Evolutionary conservation across 2,888 invertebrate genomes (phyloP).

Genomic region (Cyrtodaria siliqua): DNA sequence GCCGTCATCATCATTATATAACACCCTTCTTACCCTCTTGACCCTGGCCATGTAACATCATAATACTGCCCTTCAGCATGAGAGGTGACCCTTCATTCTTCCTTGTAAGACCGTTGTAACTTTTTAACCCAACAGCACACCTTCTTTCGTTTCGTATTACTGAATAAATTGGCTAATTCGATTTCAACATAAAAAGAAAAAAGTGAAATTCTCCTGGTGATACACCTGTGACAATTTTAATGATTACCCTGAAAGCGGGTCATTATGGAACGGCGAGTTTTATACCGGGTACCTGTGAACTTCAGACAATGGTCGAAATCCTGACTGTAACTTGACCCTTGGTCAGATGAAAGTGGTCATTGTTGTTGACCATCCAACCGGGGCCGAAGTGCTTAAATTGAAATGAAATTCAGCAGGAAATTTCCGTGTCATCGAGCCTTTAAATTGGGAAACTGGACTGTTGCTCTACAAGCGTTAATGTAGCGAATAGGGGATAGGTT

Average conservation of each 20-base stretch:
- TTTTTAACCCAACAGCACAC: constrained; percentile 40
- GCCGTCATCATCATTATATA: too few relatives aligned
- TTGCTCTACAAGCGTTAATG: too few relatives aligned
- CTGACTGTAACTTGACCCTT: constrained; percentile 66
- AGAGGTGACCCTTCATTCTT: constrained; percentile 15
- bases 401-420: constrained; percentile 46
- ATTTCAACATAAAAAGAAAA: constrained; percentile 42
- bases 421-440: constrained; percentile 37
- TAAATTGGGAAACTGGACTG: neutral
- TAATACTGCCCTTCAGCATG: constrained; percentile 31
- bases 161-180: constrained; percentile 62
- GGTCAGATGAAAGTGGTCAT: constrained; percentile 47
- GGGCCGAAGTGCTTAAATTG: constrained; percentile 37
- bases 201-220: constrained; percentile 45
- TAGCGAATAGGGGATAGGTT: too few relatives aligned
- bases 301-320: constrained; percentile 47
- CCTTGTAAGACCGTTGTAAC: constrained; percentile 41
- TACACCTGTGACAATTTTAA: constrained; percentile 58
- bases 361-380: constrained; percentile 50
- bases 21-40: too few relatives aligned
- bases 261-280: constrained; percentile 56
- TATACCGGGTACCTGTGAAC: constrained; percentile 44
- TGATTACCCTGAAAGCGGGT: constrained; percentile 52
- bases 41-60: constrained; percentile 6
- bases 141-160: constrained; percentile 49